Percentiles rank a stretch among this genome's conserved stretches.
phyloP scores from a whole-genome alignment of 2,888 invertebrate genomes.

The Epistrophella euchroma region DNA sequence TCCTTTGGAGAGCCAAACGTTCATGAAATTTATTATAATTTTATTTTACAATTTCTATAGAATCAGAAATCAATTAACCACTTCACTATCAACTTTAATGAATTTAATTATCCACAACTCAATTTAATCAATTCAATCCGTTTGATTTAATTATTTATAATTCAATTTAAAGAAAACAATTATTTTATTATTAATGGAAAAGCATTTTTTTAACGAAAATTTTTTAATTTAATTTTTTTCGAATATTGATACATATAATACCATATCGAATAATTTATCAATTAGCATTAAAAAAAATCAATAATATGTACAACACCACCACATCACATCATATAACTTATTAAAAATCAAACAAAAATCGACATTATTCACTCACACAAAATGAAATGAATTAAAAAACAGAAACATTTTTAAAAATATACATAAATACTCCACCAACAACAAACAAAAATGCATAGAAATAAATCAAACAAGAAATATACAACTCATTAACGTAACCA shows the following conservation, averaged over 20 bases:
- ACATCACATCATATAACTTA: conserved; percentile 43
- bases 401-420: not conserved
- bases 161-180: not conserved
- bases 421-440: not conserved
- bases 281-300: conserved; percentile 31
- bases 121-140: conserved; percentile 14
- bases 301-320: conserved; percentile 44
- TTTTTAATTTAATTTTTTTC: conserved; percentile 11
- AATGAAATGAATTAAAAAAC: not conserved
- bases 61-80: not conserved
- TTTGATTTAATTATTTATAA: conserved; percentile 3
- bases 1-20: not conserved
- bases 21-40: not conserved
- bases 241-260: not conserved
- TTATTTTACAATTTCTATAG: not conserved
- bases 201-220: conserved; percentile 38
- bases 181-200: conserved; percentile 39
- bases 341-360: conserved; percentile 9
- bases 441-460: not conserved
- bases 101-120: not conserved
- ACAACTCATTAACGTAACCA: conserved; percentile 19
- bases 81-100: not conserved
- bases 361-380: conserved; percentile 2
- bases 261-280: conserved; percentile 36
- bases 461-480: conserved; percentile 8